Base-by-base conservation (phyloP, 2,888 invertebrate species). In the Keiferia lycopersicella region DNA sequence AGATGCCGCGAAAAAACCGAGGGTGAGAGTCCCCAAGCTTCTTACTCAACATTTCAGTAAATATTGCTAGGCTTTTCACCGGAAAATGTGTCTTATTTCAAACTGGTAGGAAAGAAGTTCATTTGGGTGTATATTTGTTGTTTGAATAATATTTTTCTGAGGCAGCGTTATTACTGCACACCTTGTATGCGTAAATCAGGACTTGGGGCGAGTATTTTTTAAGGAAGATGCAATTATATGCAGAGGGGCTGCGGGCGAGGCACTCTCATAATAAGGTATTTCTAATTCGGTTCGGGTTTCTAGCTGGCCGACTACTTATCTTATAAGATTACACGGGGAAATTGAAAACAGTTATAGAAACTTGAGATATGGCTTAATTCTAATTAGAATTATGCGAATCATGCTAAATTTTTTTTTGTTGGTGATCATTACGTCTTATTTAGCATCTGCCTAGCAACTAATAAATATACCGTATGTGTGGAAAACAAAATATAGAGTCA, bases 181-280 rank as follows among this genome's bases (percentile, higher is more conserved):
- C 91, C 91, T 89, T 88, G 91, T 86, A 90, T 86, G 88, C 91
- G 91, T 92, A 92, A 92, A 92, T 91, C 92, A 92, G 88, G 80
- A 91, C 89, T 81, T 73, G 81, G 78, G 87, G 91, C 87, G 78
- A 82, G 77, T 80, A 86, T 87, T 91, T 88, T 88, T 87, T 83
- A 34, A 87, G 84, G 87, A 91, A 90, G 86, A 90, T 89, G 89
- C 91, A 91, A 90, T 90, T 90, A 90, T 87, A 88, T 87, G 88
- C 87, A 89, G 85, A 86, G 73, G 80, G 77, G 74, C 80, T 80
- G 80, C 73, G 66, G 77, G 74, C 80, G 72, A 69, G 74, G 74
- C 77, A 77, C 75, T 79, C 69, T 66, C 66, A 76, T 86, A 84
- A 86, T 83, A 80, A 86, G 81, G 75, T 74, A 76, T 78, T 79